These are phyloP conservation scores for Chromis chromis DNA, from an alignment of 2,797 vertebrate species.

Conservation along the genomic window DNA sequence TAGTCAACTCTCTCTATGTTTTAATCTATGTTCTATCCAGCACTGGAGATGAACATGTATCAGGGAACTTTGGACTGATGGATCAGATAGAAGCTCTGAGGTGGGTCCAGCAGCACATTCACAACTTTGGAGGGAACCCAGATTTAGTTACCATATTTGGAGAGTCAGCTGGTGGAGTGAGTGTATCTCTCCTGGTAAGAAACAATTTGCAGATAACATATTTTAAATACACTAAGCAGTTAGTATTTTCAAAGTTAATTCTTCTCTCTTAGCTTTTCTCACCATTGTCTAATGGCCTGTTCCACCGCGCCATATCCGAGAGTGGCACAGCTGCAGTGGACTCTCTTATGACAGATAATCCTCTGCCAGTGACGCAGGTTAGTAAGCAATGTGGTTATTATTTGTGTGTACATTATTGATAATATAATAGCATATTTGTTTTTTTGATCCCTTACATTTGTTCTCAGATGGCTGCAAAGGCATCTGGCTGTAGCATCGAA, in stretches of 20 bases:
- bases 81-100: conserved; percentile 84
- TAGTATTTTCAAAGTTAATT: no score
- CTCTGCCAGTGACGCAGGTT: conserved; percentile 67
- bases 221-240: background rate
- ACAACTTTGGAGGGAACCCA: conserved; percentile 84
- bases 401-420: background rate
- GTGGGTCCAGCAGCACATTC: conserved; percentile 85
- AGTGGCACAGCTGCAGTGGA: conserved; percentile 81
- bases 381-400: background rate
- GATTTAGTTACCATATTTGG: conserved; percentile 84
- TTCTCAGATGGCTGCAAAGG: conserved; percentile 70
- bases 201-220: background rate
- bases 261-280: conserved; percentile 76
- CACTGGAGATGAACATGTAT: conserved; percentile 79
- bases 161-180: conserved; percentile 85
- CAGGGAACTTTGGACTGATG: conserved; percentile 84
- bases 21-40: conserved; percentile 59
- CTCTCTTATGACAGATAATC: rapidly evolving
- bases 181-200: conserved; percentile 80
- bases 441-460: background rate
- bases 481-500: conserved; percentile 76
- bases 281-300: conserved; percentile 79
- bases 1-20: background rate
- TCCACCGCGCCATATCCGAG: conserved; percentile 82
- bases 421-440: background rate